phyloP scores from a whole-genome alignment of 2,888 invertebrate genomes.

The Cinara cedri region DNA sequence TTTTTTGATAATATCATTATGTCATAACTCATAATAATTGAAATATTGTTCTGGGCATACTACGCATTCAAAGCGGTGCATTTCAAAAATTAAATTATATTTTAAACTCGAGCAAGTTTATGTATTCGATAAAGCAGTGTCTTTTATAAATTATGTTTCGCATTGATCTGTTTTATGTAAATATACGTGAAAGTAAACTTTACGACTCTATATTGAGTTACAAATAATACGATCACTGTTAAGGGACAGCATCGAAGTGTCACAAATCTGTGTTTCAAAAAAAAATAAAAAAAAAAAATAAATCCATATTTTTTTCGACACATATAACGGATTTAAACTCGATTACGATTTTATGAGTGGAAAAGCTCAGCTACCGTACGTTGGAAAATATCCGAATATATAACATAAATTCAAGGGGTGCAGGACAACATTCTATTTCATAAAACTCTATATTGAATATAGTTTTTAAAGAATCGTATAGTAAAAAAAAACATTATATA shows the following conservation, averaged over 20 bases:
- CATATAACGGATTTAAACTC: conserved; percentile 46
- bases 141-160: neutral
- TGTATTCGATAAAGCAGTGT: no score
- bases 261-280: neutral
- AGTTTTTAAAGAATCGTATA: conserved; percentile 12
- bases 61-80: no score
- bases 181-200: conserved; percentile 1
- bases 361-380: neutral
- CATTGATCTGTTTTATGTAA: neutral
- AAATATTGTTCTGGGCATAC: no score
- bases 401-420: neutral
- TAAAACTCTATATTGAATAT: conserved; percentile 17
- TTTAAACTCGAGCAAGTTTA: no score
- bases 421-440: conserved; percentile 10
- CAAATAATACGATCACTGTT: conserved; percentile 37
- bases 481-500: neutral
- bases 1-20: no score
- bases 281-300: neutral
- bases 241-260: neutral
- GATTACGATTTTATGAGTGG: conserved; percentile 43
- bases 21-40: no score
- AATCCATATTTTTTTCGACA: conserved; percentile 39
- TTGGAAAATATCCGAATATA: conserved; percentile 7
- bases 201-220: neutral
- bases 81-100: no score